Conservation (phyloP, 2,797 vertebrate genomes). For the Sternarchorhynchus goeldii region DNA sequence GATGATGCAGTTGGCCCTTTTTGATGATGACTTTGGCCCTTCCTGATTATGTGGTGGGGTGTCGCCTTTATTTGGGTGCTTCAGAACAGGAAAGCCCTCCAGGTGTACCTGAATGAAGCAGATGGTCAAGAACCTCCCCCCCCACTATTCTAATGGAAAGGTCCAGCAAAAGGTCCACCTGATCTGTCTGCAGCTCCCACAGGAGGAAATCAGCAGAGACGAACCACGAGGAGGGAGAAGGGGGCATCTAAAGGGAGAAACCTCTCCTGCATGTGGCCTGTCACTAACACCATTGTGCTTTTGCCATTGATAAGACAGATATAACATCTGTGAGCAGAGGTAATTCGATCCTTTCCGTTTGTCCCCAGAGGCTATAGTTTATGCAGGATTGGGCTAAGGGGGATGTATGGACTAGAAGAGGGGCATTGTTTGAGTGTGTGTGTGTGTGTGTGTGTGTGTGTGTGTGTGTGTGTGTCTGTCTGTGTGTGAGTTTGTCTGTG, state of each 20-base stretch:
- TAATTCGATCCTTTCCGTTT: constrained; percentile 63
- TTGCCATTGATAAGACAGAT: constrained; percentile 51
- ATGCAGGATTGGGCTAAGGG: constrained; percentile 57
- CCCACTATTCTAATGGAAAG: constrained; percentile 40
- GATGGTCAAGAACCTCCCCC: no score
- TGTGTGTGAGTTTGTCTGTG: no score
- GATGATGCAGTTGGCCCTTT: background rate
- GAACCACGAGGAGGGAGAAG: background rate
- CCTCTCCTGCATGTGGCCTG: constrained; percentile 27
- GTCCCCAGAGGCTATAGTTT: constrained; percentile 57
- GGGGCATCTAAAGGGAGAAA: constrained; percentile 7
- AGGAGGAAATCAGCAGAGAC: constrained; percentile 10
- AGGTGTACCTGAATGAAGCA: no score
- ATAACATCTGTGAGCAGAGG: constrained; percentile 46
- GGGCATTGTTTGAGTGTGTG: constrained; percentile 50
- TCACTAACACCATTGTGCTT: constrained; percentile 51
- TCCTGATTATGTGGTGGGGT: background rate
- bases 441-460: background rate
- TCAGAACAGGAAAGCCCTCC: no score
- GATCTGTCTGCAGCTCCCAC: constrained; percentile 16
- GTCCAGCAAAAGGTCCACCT: constrained; percentile 25
- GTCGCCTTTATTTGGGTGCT: no score
- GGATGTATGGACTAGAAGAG: constrained; percentile 40
- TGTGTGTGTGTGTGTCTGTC: background rate
- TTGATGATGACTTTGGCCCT: background rate